Evolutionary conservation across 2,113 vertebrate species (phyloP).

Genomic region (Anser brachyrhynchus): DNA sequence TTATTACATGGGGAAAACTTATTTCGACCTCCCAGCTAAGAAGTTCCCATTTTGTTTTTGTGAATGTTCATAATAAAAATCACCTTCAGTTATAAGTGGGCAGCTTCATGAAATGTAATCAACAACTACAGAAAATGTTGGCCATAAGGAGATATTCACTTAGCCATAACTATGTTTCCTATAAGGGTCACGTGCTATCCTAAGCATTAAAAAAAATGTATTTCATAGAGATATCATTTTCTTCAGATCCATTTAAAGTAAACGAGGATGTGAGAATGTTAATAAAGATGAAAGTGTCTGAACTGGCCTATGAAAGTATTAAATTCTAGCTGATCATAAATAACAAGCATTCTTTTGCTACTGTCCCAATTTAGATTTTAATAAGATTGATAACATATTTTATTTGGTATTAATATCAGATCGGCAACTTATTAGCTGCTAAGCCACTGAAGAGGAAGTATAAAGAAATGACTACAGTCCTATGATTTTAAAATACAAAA

Average conservation of each 20-base stretch:
- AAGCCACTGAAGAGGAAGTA: neutral
- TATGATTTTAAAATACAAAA: neutral
- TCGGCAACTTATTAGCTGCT: neutral
- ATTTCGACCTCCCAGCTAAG: neutral
- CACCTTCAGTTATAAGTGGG: neutral
- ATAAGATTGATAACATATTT: neutral
- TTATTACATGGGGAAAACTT: neutral
- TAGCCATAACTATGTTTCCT: neutral
- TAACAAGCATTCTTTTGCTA: neutral
- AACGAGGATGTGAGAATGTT: neutral
- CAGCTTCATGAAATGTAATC: neutral
- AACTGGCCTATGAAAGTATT: neutral
- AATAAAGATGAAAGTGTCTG: neutral
- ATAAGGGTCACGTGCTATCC: neutral
- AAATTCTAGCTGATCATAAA: neutral
- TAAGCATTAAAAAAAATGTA: neutral
- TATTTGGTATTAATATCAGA: neutral
- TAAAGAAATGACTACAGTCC: neutral
- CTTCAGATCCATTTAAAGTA: neutral
- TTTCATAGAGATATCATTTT: neutral
- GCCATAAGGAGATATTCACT: neutral
- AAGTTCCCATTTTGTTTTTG: neutral
- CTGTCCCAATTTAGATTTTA: neutral
- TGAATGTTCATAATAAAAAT: neutral
- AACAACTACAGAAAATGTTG: neutral